Evolutionary conservation across 2,113 vertebrate species (phyloP).

Genomic region (Microcebus lehilahytsara): DNA sequence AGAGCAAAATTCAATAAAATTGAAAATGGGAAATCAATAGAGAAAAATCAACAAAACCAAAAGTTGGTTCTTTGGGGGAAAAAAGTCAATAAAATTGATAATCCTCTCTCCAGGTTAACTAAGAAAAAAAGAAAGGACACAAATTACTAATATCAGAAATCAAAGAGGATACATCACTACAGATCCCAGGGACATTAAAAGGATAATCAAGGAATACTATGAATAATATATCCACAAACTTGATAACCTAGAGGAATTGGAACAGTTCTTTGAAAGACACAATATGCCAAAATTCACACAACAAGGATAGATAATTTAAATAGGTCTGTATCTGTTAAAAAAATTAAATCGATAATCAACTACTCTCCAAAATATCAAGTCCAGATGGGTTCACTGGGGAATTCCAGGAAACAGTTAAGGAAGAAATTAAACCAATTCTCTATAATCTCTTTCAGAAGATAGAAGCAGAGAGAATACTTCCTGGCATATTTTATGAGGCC

Average conservation of each 20-base stretch:
- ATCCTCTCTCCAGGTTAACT: not conserved
- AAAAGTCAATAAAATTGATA: not conserved
- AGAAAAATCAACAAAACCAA: not conserved
- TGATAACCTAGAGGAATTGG: not conserved
- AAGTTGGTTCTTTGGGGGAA: not conserved
- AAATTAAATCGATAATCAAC: not conserved
- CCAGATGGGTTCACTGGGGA: not conserved
- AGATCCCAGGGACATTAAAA: not conserved
- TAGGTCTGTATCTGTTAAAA: not conserved
- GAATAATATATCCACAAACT: not conserved
- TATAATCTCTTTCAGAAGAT: not conserved
- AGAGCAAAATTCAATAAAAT: not conserved
- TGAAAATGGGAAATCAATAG: not conserved
- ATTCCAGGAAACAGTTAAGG: not conserved
- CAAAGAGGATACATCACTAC: not conserved
- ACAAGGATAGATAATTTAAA: not conserved
- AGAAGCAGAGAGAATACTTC: not conserved
- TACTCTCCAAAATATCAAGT: not conserved
- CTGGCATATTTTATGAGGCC: not conserved
- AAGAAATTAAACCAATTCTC: not conserved
- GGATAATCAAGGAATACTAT: not conserved
- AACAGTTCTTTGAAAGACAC: not conserved
- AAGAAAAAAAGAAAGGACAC: not conserved
- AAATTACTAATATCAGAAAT: not conserved
- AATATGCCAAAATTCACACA: not conserved